Base-by-base conservation (phyloP, 35 echinoderm and acorn worm genomes). In the Strongylocentrotus purpuratus region DNA sequence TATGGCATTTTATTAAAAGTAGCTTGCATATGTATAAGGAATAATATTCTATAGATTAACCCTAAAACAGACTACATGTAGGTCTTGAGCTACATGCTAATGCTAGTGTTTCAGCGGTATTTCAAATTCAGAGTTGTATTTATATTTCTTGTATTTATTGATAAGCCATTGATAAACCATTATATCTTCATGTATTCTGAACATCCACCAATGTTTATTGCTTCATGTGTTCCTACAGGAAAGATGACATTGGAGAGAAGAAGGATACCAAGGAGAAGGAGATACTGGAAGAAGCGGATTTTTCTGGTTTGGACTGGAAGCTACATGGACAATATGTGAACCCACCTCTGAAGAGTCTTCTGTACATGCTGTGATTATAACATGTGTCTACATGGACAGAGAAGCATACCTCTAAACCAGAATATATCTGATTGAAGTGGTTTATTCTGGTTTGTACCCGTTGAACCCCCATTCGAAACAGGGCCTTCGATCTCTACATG, bases 271-370 rank as follows among this genome's bases (percentile, higher is more conserved):
- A 94, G 33, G 86, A 87, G 45, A 99, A 99, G 95, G 96, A 99
- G 59, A 86, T 88, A 9, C 92, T 99, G 5, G 98, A 99, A 90
- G 96, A 97, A 93, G 96, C 96, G 32, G 98, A 99, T 65, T 99
- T 99, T 50, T 92, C 94, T 7, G 98, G 97, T 48, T 86, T 99
- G n/a, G 98, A 99, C 86, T 99, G 98, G 98, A 99, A 99, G 86
- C 59, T 99, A 12, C 94, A 99, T 88, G 98, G 98, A 13, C 97
- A 95, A 33, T 85, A 95, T 32, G 94, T 99, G 25, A 96, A 99
- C 55, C 86, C 95, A 70, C 59, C 94, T 20, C 92, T 99, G 11
- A 97, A 95, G 86, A 92, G 92, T 5, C 95, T 99, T 47, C 97
- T 99, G 55, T 99, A 99, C 96, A 97, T 95, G 86, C 87, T 98